A percentile compares a stretch with the other conserved stretches of the same genome.
Conservation (phyloP, 2,113 vertebrate genomes). For the Etheostoma cragini region DNA sequence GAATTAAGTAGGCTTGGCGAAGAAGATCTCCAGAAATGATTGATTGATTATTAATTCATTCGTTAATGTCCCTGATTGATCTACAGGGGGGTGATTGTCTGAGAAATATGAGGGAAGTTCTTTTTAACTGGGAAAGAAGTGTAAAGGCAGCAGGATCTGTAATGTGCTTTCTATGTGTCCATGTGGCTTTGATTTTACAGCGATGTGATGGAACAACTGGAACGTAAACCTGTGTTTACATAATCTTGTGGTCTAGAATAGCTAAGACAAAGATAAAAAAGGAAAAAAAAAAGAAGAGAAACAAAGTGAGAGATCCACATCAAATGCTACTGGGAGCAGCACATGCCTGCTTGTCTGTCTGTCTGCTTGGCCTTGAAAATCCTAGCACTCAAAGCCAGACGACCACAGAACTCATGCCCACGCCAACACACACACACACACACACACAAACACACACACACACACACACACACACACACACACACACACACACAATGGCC, state of each 20-base stretch:
- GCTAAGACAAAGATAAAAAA: conserved; percentile 44
- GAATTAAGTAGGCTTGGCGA: conserved; percentile 45
- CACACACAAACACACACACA: conserved; percentile 15
- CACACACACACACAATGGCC: conserved; percentile 57
- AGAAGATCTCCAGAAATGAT: conserved; percentile 66
- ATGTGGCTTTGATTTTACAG: conserved; percentile 42
- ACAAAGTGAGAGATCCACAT: conserved; percentile 55
- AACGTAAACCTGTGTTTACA: conserved; percentile 72
- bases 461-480: conserved; percentile 18
- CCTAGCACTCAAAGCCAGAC: conserved; percentile 78
- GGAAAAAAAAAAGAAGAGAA: conserved; percentile 36
- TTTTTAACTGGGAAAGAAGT: neutral
- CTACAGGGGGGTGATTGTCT: conserved; percentile 17
- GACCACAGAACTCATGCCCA: conserved; percentile 76
- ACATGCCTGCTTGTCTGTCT: conserved; percentile 64
- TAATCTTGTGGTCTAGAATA: conserved; percentile 63
- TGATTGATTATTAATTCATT: conserved; percentile 72
- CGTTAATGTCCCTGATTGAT: conserved; percentile 61
- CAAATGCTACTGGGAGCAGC: conserved; percentile 69
- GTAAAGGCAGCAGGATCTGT: conserved; percentile 21
- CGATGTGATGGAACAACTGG: conserved; percentile 52
- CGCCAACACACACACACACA: conserved; percentile 35
- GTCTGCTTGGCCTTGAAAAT: conserved; percentile 75
- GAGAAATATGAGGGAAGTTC: conserved; percentile 7
- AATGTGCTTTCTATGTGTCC: conserved; percentile 19